Evolutionary conservation across 2,888 invertebrate species (phyloP).

Genomic region (Mellilla xanthometata): DNA sequence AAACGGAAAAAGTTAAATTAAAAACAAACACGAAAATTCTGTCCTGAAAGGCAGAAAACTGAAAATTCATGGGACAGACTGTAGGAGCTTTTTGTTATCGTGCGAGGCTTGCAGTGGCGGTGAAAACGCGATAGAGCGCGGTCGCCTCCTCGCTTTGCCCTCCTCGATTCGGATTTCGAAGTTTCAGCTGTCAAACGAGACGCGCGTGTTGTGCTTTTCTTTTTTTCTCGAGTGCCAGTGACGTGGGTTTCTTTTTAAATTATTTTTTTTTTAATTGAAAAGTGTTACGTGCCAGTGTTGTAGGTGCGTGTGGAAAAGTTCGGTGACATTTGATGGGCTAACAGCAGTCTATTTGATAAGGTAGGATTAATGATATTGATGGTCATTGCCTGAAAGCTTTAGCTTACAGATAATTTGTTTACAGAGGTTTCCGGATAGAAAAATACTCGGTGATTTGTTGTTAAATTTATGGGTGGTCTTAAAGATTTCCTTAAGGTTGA

Average conservation of each 20-base stretch:
- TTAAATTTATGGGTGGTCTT: too few species aligned
- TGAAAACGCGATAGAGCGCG: constrained; percentile 5
- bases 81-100: constrained; percentile 7
- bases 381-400: not conserved
- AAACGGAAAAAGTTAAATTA: constrained; percentile 19
- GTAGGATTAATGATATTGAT: constrained; percentile 15
- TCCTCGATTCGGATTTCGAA: constrained; percentile 12
- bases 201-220: constrained; percentile 19
- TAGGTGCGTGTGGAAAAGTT: constrained; percentile 14
- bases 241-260: not conserved
- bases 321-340: constrained; percentile 8
- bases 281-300: constrained; percentile 9
- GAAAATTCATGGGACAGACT: constrained; percentile 6
- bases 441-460: too few species aligned
- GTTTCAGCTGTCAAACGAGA: constrained; percentile 16
- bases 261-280: constrained; percentile 1
- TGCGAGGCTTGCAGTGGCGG: constrained; percentile 10
- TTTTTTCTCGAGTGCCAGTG: constrained; percentile 13
- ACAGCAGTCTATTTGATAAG: constrained; percentile 14
- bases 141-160: constrained; percentile 10
- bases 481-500: too few species aligned
- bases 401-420: not conserved
- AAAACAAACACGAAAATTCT: constrained; percentile 11
- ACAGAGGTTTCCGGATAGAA: too few species aligned
- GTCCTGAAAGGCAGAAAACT: not conserved